phyloP scores from a whole-genome alignment of 2,113 vertebrate genomes.

The Xiphorhynchus elegans region DNA sequence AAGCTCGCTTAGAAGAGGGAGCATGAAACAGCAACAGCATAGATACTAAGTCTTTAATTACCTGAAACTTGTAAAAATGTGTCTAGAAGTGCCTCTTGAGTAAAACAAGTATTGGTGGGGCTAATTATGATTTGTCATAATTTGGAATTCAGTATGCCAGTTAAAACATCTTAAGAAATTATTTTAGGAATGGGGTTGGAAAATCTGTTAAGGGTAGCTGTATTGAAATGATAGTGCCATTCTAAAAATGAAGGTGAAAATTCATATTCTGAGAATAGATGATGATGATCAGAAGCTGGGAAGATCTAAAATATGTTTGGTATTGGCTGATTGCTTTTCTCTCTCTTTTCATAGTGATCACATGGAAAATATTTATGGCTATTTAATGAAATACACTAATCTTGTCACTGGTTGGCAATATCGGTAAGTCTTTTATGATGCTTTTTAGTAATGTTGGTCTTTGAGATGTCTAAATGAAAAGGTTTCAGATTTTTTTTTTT shows the following conservation, averaged over 20 bases:
- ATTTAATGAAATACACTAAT: conserved; percentile 99
- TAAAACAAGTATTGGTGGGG: background rate
- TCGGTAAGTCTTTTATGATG: conserved; percentile 78
- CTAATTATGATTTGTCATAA: background rate
- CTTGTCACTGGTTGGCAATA: conserved; percentile 99
- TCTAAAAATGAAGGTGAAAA: background rate
- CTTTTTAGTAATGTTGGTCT: background rate
- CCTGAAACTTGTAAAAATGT: background rate
- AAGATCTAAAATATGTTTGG: background rate
- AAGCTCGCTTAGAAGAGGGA: background rate
- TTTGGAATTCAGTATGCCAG: background rate
- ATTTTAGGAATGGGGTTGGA: background rate
- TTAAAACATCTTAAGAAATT: background rate
- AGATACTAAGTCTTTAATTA: background rate
- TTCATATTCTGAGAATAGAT: background rate
- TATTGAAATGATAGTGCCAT: background rate
- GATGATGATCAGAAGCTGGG: background rate
- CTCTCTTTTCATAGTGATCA: conserved; percentile 83
- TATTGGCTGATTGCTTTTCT: conserved; percentile 38
- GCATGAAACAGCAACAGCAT: background rate
- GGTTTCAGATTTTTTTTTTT: background rate
- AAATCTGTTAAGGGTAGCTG: background rate
- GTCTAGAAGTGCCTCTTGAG: background rate
- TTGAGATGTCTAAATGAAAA: background rate
- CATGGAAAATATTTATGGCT: conserved; percentile 97